Evolutionary conservation across 2,888 invertebrate species (phyloP), one percentile per base, ranked within the genome.

Genomic region (Nomada ruficornis): DNA sequence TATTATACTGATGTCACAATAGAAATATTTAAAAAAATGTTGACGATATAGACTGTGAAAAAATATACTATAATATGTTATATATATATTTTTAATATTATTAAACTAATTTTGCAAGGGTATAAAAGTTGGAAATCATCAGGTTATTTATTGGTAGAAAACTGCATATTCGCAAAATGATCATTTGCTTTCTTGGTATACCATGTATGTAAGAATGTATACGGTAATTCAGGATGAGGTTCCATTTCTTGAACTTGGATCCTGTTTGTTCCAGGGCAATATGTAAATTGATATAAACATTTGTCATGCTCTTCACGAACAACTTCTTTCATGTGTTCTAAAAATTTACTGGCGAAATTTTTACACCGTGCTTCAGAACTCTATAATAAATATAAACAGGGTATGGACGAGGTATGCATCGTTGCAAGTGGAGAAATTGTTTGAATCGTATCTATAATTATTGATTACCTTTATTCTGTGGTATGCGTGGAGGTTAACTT

Each of bases 311-410:
- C 89, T 60, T 89, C 79, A 5, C 55, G 73, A 82, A 94, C 92
- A 18, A 94, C 90, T 59, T 87, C 77, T 88, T 94, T 94, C 0
- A 96, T 94, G 89, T 94, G 95, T 23, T 94, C 93, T 2, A 97
- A 92, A 89, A 97, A 96, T 55, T 94, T 93, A 60, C 96, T 95
- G 7, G 83, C 96, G 93, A 90, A 97, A 97, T 2, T 36, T 36
- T 79, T 44, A 36, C 15, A 54, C 13, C 64, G 50, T 0, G 0
- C 10, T 15, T 47, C 0, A 23, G 62, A 0, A 42, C 2, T 1
- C 70, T 85, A 23, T 57, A 71, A 63, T 4, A 60, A 71, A 47
- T 2, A 13, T 2, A 47, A 13, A 7, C 7, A 36, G 36, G 5
- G 36, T 36, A 36, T 20, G 13, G 18, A 11, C 18, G 18, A 60